Conservation (phyloP, 2,797 vertebrate species). For the Pseudopleuronectes americanus region DNA sequence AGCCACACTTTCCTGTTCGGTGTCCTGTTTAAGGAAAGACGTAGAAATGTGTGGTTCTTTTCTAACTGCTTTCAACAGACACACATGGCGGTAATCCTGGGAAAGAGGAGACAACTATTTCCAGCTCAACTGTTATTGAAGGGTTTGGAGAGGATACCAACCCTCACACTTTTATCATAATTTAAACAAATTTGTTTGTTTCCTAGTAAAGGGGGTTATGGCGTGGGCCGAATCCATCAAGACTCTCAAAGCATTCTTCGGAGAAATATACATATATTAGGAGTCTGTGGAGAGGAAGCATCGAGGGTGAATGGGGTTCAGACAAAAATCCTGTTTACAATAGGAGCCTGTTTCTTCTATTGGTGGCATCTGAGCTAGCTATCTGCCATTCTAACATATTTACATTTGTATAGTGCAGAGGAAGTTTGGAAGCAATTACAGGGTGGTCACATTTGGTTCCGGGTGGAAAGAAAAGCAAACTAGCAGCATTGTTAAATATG, state of each 20-base stretch:
- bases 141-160: conserved; percentile 30
- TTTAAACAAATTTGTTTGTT: conserved; percentile 55
- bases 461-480: conserved; percentile 53
- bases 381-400: conserved; percentile 46
- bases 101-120: conserved; percentile 60
- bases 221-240: conserved; percentile 30
- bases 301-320: conserved; percentile 28
- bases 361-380: conserved; percentile 21
- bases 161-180: conserved; percentile 36
- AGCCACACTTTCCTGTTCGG: conserved; percentile 28
- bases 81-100: conserved; percentile 45
- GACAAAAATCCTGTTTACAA: conserved; percentile 56
- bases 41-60: conserved; percentile 51
- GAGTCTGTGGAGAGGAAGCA: conserved; percentile 19
- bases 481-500: conserved; percentile 54
- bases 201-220: conserved; percentile 28
- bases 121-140: conserved; percentile 52
- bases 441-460: conserved; percentile 36
- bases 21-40: conserved; percentile 59
- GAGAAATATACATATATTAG: conserved; percentile 22
- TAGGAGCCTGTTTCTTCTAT: conserved; percentile 53
- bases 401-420: conserved; percentile 26
- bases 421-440: conserved; percentile 56
- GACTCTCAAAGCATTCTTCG: conserved; percentile 33
- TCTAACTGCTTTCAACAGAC: conserved; percentile 53